phyloP scores from a whole-genome alignment of 2,888 invertebrate species.

The Diarsia dahlii region DNA sequence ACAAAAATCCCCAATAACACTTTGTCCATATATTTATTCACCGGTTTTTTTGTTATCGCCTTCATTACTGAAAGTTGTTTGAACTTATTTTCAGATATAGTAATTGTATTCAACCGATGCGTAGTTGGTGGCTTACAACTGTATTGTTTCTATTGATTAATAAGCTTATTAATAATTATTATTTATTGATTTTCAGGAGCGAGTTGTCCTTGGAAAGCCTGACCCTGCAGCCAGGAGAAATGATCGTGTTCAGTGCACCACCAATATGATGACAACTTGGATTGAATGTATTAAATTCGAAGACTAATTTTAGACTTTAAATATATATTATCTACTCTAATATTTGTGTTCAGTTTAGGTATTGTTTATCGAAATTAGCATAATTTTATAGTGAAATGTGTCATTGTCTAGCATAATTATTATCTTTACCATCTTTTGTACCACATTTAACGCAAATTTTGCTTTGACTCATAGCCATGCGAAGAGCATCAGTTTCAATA shows the following conservation, averaged over 20 bases:
- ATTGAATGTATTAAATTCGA: neutral
- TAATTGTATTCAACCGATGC: no score
- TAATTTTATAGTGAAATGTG: neutral
- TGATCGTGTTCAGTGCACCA: neutral
- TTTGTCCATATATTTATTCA: neutral
- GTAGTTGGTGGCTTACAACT: no score
- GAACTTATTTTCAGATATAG: no score
- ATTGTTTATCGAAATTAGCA: neutral
- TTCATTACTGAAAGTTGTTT: neutral
- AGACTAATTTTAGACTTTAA: neutral
- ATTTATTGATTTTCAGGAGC: neutral
- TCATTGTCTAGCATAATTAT: no score
- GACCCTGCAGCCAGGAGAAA: slow-evolving; percentile 1
- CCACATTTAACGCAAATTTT: no score
- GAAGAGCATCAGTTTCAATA: neutral
- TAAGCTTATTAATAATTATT: neutral
- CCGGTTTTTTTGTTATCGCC: neutral
- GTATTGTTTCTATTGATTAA: no score
- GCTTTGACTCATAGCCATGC: neutral
- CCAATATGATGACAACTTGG: neutral
- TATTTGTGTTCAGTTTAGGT: neutral
- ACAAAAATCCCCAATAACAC: neutral
- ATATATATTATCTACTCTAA: neutral
- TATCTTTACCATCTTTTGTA: no score
- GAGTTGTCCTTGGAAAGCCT: neutral